These are phyloP conservation scores for Fragum fragum DNA, from an alignment of 2,888 invertebrate genomes.

Conservation along the genomic window DNA sequence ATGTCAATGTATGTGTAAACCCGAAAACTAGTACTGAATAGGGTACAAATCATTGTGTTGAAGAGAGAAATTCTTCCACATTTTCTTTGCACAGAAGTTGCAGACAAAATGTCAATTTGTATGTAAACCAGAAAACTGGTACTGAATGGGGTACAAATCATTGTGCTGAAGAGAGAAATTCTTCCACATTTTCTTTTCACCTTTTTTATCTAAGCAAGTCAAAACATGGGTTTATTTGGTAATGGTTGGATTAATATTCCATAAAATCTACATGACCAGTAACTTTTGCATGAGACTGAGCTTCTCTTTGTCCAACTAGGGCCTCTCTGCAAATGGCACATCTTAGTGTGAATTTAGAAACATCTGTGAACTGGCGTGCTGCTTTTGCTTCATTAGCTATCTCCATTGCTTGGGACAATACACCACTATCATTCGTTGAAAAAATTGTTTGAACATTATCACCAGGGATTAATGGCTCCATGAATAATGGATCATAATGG, in stretches of 20 bases:
- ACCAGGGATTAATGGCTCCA: slow-evolving; percentile 90
- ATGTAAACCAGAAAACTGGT: too few relatives aligned
- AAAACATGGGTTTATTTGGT: too few relatives aligned
- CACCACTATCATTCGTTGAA: slow-evolving; percentile 91
- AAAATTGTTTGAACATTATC: slow-evolving; percentile 92
- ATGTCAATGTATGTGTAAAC: too few relatives aligned
- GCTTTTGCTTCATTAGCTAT: slow-evolving; percentile 95
- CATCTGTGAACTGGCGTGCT: slow-evolving; percentile 96
- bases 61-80: too few relatives aligned
- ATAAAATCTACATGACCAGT: slow-evolving; percentile 91
- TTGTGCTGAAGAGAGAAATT: too few relatives aligned
- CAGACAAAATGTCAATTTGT: too few relatives aligned
- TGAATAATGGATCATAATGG: slow-evolving; percentile 97
- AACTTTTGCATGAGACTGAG: slow-evolving; percentile 94
- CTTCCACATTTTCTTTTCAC: too few relatives aligned
- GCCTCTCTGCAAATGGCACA: slow-evolving; percentile 93
- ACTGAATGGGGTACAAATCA: too few relatives aligned
- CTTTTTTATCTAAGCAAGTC: too few relatives aligned
- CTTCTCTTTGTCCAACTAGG: slow-evolving; percentile 93
- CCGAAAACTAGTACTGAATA: too few relatives aligned
- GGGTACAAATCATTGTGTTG: too few relatives aligned
- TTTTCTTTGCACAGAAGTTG: too few relatives aligned
- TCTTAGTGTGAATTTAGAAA: slow-evolving; percentile 94
- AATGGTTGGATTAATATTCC: slow-evolving; percentile 81
- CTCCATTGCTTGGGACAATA: slow-evolving; percentile 93